A percentile compares a stretch with the other conserved stretches of the same genome.
Conservation (phyloP, 2,113 vertebrate genomes). For the Charadrius vociferus region DNA sequence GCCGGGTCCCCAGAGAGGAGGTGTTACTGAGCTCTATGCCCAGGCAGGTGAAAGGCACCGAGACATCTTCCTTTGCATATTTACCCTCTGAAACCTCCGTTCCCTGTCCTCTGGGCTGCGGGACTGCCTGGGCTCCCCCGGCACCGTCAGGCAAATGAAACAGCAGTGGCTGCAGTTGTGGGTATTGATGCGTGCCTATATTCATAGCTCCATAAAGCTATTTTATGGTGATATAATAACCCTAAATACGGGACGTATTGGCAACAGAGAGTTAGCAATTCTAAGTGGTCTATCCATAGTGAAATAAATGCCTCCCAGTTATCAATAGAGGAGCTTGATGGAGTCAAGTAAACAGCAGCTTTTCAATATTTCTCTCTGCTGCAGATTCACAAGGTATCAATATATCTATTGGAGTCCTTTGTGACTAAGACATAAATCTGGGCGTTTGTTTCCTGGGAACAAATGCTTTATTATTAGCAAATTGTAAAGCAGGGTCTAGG, state of each 20-base stretch:
- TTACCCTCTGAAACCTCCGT: background rate
- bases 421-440: constrained; percentile 51
- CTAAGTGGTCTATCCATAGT: background rate
- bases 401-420: constrained; percentile 57
- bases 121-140: background rate
- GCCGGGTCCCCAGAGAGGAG: fast-evolving
- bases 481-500: constrained; percentile 9
- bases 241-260: constrained; percentile 50
- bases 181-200: constrained; percentile 16
- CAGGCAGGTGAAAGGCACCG: background rate
- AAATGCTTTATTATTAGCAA: constrained; percentile 49
- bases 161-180: background rate
- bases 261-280: constrained; percentile 21
- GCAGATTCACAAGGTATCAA: constrained; percentile 46
- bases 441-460: constrained; percentile 33
- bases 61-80: background rate
- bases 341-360: constrained; percentile 3
- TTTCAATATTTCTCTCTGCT: constrained; percentile 7
- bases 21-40: background rate
- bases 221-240: constrained; percentile 59
- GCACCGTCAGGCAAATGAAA: background rate
- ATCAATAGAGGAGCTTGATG: constrained; percentile 45
- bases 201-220: constrained; percentile 57
- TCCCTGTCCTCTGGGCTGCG: background rate
- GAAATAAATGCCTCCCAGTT: constrained; percentile 45